phyloP scores from a whole-genome alignment of 1,140 invertebrate species.

The Drosophila gunungcola region DNA sequence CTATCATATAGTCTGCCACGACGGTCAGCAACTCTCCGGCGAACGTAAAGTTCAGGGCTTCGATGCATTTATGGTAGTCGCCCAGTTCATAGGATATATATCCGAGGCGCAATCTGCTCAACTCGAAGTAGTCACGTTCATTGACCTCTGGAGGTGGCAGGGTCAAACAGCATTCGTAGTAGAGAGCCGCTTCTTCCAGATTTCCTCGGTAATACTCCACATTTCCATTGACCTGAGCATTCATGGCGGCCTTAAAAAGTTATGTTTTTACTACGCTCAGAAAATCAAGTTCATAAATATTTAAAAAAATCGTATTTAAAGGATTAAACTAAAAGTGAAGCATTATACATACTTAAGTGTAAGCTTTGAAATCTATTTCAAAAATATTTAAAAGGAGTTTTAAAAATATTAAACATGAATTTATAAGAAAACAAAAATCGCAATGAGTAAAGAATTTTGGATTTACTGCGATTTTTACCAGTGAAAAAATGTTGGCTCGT shows the following conservation, averaged over 20 bases:
- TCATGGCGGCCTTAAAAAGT: constrained; percentile 12
- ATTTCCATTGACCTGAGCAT: constrained; percentile 68
- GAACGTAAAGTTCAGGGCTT: constrained; percentile 17
- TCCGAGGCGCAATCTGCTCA: constrained; percentile 55
- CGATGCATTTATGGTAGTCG: constrained; percentile 34
- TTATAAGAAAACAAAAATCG: too few relatives aligned
- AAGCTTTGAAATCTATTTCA: too few relatives aligned
- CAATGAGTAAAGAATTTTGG: too few relatives aligned
- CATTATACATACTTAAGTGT: too few relatives aligned
- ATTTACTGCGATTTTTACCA: too few relatives aligned
- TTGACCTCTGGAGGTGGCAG: not conserved
- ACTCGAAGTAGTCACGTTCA: constrained; percentile 27
- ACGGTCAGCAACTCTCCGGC: constrained; percentile 18
- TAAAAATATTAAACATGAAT: too few relatives aligned
- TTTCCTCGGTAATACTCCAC: constrained; percentile 57
- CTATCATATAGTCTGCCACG: constrained; percentile 33
- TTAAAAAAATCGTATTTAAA: too few relatives aligned
- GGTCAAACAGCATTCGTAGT: constrained; percentile 29
- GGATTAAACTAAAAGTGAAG: too few relatives aligned
- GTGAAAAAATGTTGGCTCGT: too few relatives aligned
- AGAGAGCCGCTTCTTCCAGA: constrained; percentile 17
- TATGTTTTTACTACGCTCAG: not conserved
- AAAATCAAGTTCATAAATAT: too few relatives aligned
- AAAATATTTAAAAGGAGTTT: too few relatives aligned
- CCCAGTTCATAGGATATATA: constrained; percentile 48